Conservation (phyloP, 2,113 vertebrate species). For the Sceloporus tristichus region DNA sequence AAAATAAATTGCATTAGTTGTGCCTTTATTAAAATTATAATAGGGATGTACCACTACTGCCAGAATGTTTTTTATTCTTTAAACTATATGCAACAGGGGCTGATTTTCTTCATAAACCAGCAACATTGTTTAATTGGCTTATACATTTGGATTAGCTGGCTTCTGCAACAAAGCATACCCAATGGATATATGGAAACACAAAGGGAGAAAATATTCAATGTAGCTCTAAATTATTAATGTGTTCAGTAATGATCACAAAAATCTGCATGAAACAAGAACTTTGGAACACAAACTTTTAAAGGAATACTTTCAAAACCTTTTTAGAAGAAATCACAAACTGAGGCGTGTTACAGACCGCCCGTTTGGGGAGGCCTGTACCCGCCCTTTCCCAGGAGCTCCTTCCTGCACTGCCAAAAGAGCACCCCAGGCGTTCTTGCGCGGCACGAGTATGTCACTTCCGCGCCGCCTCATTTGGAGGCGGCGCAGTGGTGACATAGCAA, state of each 20-base stretch:
- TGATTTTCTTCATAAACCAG: slow-evolving; percentile 24
- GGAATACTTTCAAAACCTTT: not conserved
- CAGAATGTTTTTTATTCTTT: slow-evolving; percentile 4
- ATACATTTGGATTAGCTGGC: slow-evolving; percentile 16
- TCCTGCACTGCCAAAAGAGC: too few species aligned
- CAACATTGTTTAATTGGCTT: slow-evolving; percentile 18
- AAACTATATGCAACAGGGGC: not conserved
- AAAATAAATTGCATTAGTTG: not conserved
- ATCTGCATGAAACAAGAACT: not conserved
- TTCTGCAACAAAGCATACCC: slow-evolving; percentile 6
- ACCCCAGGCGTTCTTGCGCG: too few species aligned
- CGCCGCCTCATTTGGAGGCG: too few species aligned
- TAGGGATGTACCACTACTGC: not conserved
- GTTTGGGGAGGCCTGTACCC: too few species aligned
- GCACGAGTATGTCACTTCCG: too few species aligned
- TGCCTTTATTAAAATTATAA: slow-evolving; percentile 6
- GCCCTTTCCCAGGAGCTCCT: too few species aligned
- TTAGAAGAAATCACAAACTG: too few species aligned
- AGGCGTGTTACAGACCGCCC: too few species aligned
- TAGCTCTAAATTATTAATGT: slow-evolving; percentile 12
- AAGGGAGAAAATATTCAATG: not conserved
- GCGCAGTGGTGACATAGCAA: too few species aligned
- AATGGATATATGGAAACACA: not conserved
- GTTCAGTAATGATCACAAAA: not conserved
- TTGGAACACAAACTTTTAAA: slow-evolving; percentile 2